Base-by-base conservation (phyloP, 1,140 invertebrate genomes). In the Drosophila pallidifrons region DNA sequence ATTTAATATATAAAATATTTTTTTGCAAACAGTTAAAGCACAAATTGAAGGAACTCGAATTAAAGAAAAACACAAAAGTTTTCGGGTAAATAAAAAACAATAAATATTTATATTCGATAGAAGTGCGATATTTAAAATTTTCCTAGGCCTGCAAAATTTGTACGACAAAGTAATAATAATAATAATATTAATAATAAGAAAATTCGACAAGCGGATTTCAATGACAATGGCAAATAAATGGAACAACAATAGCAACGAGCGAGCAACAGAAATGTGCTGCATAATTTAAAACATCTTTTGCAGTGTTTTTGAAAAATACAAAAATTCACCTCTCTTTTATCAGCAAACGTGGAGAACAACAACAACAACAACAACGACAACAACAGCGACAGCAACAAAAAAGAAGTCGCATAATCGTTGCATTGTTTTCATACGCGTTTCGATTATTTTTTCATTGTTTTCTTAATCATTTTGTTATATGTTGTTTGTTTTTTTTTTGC, bases 331-430 rank as follows among this genome's bases (percentile, higher is more conserved):
- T 1, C 49, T 5, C 8, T 45, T 30, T 13, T n/a, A 49, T 43
- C 13, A 47, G 20, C 20, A 25, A 25, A 25, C 16, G 46, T n/a
- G 8, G 8, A 47, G 25, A 15, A 4, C 38, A 55, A 77, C 68
- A 80, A 69, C 25, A 63, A 51, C 52, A 81, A 35, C 49, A 67
- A 58, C 3, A 66, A 15, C 7, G 10, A 49, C 30, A 10, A 8
- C 35, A 3, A 52, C 15, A 10, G 28, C 28, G 13, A 76, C 54
- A 66, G 57, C 41, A 43, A 43, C 41, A 43, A 43, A 43, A 43
- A 43, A 67, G 43, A 45, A 69, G 69, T 80, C 74, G 64, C 59
- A 79, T 77, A 81, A 75, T 78, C 78, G 73, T 73, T 73, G 73
- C 66, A 75, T 69, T 83, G 77, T 79, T 82, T 67, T 70, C 28